These are phyloP conservation scores for Takifugu ocellatus DNA, from an alignment of 2,797 vertebrate species.

Conservation along the genomic window DNA sequence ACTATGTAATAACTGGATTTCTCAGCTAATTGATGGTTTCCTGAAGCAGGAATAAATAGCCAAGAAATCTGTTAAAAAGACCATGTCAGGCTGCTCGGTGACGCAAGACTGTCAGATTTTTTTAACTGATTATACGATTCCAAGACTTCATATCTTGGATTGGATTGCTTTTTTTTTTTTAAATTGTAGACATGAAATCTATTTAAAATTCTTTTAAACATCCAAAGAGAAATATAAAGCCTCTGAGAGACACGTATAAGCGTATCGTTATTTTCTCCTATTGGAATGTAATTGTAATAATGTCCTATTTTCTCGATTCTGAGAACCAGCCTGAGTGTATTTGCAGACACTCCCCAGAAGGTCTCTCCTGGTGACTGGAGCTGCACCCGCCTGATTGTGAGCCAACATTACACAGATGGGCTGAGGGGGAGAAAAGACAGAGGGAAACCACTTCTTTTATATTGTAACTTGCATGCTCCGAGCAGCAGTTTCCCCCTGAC, in stretches of 20 bases:
- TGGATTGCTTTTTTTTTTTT: background rate
- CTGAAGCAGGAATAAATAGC: constrained; percentile 51
- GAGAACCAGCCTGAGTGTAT: constrained; percentile 43
- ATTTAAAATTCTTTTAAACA: too few species aligned
- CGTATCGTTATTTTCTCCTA: too few species aligned
- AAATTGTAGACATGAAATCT: too few species aligned
- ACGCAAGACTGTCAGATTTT: background rate
- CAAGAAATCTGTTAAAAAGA: constrained; percentile 20
- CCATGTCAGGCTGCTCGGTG: constrained; percentile 35
- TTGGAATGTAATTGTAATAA: too few species aligned
- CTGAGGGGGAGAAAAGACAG: constrained; percentile 21
- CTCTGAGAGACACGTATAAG: too few species aligned
- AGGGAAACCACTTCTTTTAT: constrained; percentile 17
- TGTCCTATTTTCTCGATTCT: constrained; percentile 31
- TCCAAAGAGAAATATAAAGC: too few species aligned
- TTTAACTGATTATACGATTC: too few species aligned
- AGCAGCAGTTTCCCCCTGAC: too few species aligned
- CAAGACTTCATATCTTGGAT: too few species aligned
- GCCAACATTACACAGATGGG: constrained; percentile 51
- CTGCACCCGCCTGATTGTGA: constrained; percentile 45
- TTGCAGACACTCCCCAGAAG: constrained; percentile 30
- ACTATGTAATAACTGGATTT: constrained; percentile 50
- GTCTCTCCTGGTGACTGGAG: constrained; percentile 40
- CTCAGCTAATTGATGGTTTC: constrained; percentile 55
- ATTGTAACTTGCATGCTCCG: too few species aligned